These are phyloP conservation scores for Chionis minor DNA, from an alignment of 2,113 vertebrate genomes.

Conservation along the genomic window DNA sequence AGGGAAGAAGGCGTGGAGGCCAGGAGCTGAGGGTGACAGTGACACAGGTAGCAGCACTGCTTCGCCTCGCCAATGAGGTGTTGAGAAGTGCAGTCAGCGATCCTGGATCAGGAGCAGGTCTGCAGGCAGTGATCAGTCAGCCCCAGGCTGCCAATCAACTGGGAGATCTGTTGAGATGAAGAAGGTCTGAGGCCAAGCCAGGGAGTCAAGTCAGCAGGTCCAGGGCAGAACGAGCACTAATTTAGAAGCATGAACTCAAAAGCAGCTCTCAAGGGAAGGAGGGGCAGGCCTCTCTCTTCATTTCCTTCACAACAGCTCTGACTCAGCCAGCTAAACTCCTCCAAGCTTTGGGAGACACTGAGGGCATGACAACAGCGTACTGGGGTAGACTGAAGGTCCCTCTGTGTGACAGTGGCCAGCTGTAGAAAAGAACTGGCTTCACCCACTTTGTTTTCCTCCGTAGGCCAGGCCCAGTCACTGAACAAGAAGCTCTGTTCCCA, in stretches of 20 bases:
- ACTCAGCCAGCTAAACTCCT: neutral
- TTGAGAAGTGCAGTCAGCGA: neutral
- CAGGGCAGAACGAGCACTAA: neutral
- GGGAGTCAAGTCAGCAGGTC: neutral
- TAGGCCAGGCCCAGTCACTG: neutral
- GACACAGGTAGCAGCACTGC: neutral
- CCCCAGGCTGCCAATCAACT: neutral
- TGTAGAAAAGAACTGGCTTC: neutral
- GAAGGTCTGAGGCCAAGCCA: neutral
- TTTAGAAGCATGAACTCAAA: neutral
- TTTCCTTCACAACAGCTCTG: neutral
- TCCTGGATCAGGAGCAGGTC: neutral
- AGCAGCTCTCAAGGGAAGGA: neutral
- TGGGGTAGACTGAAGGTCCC: neutral
- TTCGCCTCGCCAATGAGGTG: accelerated
- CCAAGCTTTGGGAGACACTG: neutral
- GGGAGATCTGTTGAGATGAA: neutral
- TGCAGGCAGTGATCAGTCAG: neutral
- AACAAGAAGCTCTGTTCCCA: neutral
- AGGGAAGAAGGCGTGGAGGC: neutral
- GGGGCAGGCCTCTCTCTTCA: neutral
- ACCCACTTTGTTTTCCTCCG: neutral
- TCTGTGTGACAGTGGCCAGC: neutral
- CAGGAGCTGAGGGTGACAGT: neutral
- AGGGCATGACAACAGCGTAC: neutral